Conservation (phyloP, 2,888 invertebrate species). For the Patella caerulea region DNA sequence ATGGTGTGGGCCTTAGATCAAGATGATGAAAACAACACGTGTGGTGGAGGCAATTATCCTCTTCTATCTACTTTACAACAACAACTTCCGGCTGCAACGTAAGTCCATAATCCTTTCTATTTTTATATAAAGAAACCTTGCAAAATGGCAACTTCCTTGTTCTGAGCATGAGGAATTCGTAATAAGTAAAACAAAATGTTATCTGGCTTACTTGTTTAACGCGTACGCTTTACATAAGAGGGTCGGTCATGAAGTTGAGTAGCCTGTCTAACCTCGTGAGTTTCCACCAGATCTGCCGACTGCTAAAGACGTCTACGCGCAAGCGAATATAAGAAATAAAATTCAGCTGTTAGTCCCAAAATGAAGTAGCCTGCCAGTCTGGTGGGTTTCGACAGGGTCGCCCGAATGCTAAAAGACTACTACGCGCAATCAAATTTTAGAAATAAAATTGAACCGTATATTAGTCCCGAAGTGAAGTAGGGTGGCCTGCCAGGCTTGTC, state of each 20-base stretch:
- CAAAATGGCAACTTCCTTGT: background rate
- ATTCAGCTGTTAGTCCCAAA: too few relatives aligned
- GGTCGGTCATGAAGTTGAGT: background rate
- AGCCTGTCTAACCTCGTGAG: too few relatives aligned
- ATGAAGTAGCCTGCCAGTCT: too few relatives aligned
- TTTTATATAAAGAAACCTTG: background rate
- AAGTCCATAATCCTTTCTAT: background rate
- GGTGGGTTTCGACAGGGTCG: too few relatives aligned
- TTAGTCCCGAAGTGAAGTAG: too few relatives aligned
- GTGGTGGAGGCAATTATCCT: slow-evolving; percentile 32
- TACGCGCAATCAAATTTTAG: too few relatives aligned
- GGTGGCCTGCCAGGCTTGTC: too few relatives aligned
- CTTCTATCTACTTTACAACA: slow-evolving; percentile 25
- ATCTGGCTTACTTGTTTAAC: background rate
- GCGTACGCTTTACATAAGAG: background rate
- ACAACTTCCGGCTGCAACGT: slow-evolving; percentile 29
- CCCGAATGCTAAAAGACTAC: too few relatives aligned
- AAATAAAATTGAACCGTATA: too few relatives aligned
- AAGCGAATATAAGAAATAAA: too few relatives aligned
- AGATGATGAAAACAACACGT: slow-evolving; percentile 41
- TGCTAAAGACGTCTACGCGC: too few relatives aligned
- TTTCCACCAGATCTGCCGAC: too few relatives aligned
- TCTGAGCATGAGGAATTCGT: background rate
- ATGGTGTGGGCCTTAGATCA: slow-evolving; percentile 83
- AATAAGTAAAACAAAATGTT: background rate